Conservation (phyloP, 2,888 invertebrate species). For the Pseudolycoriella hygida region DNA sequence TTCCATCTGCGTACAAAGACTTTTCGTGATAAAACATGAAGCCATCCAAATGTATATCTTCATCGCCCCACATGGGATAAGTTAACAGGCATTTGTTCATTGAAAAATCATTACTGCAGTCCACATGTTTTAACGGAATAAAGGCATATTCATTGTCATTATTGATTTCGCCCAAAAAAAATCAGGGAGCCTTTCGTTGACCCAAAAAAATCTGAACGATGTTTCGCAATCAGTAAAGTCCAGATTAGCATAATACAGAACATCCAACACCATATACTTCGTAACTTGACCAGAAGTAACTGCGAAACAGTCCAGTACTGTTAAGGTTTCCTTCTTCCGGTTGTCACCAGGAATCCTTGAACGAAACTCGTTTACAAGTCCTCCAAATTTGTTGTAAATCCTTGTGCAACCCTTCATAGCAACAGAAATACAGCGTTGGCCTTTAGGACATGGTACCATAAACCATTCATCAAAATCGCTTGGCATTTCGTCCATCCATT, state of each 20-base stretch:
- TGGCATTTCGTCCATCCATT: slow-evolving; percentile 84
- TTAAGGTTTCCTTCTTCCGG: slow-evolving; percentile 11
- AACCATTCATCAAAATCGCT: slow-evolving; percentile 57
- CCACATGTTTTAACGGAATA: slow-evolving; percentile 15
- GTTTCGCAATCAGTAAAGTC: slow-evolving; percentile 28
- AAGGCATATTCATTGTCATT: slow-evolving; percentile 17
- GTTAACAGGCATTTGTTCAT: slow-evolving; percentile 17
- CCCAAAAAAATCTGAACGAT: slow-evolving; percentile 73
- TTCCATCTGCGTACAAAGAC: slow-evolving; percentile 57
- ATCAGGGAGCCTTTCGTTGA: slow-evolving; percentile 55
- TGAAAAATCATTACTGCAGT: slow-evolving; percentile 18
- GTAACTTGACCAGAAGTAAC: slow-evolving; percentile 33
- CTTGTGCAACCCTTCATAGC: slow-evolving; percentile 50
- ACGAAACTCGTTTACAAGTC: slow-evolving; percentile 33
- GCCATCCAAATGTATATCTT: slow-evolving; percentile 53
- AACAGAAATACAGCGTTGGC: slow-evolving; percentile 63
- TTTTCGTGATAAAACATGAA: slow-evolving; percentile 78
- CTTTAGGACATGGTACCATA: slow-evolving; percentile 66
- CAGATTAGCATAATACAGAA: slow-evolving; percentile 28
- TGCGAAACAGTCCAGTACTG: slow-evolving; percentile 69
- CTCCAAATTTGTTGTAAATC: slow-evolving; percentile 48
- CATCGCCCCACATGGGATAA: slow-evolving; percentile 22
- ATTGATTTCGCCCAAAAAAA: slow-evolving; percentile 9
- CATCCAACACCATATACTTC: slow-evolving; percentile 56
- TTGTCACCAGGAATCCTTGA: slow-evolving; percentile 21